Evolutionary conservation across 1,140 invertebrate species (phyloP).

Genomic region (Bombus vancouverensis): DNA sequence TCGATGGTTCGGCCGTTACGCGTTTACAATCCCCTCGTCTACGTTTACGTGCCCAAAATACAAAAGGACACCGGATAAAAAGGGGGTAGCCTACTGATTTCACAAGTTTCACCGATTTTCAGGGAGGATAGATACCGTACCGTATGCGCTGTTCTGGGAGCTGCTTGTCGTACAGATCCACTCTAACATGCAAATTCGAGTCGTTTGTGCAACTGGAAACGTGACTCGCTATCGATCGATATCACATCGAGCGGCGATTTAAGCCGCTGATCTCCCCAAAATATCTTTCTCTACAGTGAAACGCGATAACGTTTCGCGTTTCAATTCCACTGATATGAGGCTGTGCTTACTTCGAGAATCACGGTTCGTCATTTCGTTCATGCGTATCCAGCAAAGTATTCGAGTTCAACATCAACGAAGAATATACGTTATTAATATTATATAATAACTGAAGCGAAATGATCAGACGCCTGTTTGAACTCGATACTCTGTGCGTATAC

Average conservation of each 20-base stretch:
- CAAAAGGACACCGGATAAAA: constrained; percentile 7
- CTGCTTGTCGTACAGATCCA: not conserved
- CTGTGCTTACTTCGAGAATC: constrained; percentile 5
- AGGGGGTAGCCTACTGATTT: constrained; percentile 10
- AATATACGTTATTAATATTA: not conserved
- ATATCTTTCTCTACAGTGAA: constrained; percentile 29
- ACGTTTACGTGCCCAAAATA: constrained; percentile 57
- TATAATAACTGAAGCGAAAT: not conserved
- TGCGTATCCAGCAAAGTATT: not conserved
- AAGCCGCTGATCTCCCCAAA: constrained; percentile 30
- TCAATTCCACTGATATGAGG: constrained; percentile 37
- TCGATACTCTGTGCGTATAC: not conserved
- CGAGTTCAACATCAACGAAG: not conserved
- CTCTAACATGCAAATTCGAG: not conserved
- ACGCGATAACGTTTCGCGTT: constrained; percentile 54
- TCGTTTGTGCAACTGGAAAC: not conserved
- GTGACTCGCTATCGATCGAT: constrained; percentile 10
- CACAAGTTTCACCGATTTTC: constrained; percentile 1
- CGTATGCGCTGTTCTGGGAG: not conserved
- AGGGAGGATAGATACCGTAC: not conserved
- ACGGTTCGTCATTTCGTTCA: constrained; percentile 29
- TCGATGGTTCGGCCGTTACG: constrained; percentile 1
- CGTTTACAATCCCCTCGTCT: constrained; percentile 51
- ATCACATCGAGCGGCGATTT: constrained; percentile 32
- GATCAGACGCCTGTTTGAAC: not conserved